Evolutionary conservation across 2,888 invertebrate species (phyloP).

Genomic region (Petrophora chlorosata): DNA sequence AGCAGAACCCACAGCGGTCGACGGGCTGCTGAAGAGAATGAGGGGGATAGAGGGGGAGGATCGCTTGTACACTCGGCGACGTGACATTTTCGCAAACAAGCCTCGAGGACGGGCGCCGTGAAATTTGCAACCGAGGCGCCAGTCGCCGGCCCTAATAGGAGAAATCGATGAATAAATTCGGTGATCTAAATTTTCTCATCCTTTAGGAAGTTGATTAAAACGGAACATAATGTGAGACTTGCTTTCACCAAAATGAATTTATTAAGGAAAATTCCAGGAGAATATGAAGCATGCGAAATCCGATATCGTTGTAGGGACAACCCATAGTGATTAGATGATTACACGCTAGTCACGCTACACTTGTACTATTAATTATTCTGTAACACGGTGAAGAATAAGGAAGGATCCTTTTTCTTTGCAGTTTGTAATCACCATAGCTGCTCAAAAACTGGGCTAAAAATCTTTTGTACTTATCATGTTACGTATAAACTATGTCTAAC

Average conservation of each 20-base stretch:
- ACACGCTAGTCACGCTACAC: no score
- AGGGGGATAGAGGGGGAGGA: constrained; percentile 35
- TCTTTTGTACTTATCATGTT: background rate
- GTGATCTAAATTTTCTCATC: constrained; percentile 18
- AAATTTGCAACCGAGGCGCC: constrained; percentile 64
- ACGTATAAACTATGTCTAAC: constrained; percentile 9
- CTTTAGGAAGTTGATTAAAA: constrained; percentile 14
- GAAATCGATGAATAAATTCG: constrained; percentile 66
- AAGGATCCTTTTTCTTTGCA: background rate
- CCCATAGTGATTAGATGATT: no score
- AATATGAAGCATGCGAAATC: constrained; percentile 5
- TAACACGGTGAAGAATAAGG: no score
- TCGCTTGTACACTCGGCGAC: constrained; percentile 52
- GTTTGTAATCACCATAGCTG: background rate
- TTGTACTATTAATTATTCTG: no score
- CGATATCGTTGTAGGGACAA: background rate
- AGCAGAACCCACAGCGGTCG: constrained; percentile 56
- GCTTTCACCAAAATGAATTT: constrained; percentile 9
- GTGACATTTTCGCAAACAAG: constrained; percentile 77
- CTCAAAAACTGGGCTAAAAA: background rate
- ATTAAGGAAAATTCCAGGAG: constrained; percentile 4
- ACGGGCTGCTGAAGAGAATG: constrained; percentile 37
- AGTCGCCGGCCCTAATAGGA: constrained; percentile 51
- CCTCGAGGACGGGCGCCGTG: constrained; percentile 52
- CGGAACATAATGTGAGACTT: constrained; percentile 8